These are phyloP conservation scores for Choloepus hoffmanni DNA, from an alignment of 2,113 vertebrate species.

Conservation along the genomic window DNA sequence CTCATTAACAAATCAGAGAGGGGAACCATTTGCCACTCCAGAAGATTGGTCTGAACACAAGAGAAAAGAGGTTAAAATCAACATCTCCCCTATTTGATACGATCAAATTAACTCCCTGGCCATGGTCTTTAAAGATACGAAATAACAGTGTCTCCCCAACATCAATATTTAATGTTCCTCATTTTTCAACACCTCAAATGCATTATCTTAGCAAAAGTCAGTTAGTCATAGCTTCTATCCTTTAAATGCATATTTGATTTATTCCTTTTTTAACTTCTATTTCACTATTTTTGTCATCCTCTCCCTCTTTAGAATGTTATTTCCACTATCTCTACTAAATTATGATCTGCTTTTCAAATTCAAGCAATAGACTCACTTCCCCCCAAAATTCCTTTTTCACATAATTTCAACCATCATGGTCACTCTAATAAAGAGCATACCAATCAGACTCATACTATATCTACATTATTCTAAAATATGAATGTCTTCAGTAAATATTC, in stretches of 20 bases:
- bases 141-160: not conserved
- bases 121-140: not conserved
- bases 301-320: not conserved
- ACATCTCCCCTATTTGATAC: not conserved
- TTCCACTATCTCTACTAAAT: slow-evolving; percentile 21
- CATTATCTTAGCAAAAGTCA: not conserved
- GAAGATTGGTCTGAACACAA: not conserved
- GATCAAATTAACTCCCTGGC: not conserved
- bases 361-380: slow-evolving; percentile 41
- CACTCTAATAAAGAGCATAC: not conserved
- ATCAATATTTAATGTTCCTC: not conserved
- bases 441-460: slow-evolving; percentile 11
- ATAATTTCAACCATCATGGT: not conserved
- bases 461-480: slow-evolving; percentile 41
- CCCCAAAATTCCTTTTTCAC: slow-evolving; percentile 13
- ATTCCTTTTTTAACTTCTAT: not conserved
- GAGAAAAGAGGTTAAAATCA: not conserved
- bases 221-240: not conserved
- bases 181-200: slow-evolving; percentile 31
- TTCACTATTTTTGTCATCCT: not conserved
- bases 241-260: slow-evolving; percentile 30
- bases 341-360: slow-evolving; percentile 22
- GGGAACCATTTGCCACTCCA: not conserved
- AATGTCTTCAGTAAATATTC: not conserved
- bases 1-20: not conserved